Evolutionary conservation across 2,888 invertebrate species (phyloP).

Genomic region (Ernsta delagoae): DNA sequence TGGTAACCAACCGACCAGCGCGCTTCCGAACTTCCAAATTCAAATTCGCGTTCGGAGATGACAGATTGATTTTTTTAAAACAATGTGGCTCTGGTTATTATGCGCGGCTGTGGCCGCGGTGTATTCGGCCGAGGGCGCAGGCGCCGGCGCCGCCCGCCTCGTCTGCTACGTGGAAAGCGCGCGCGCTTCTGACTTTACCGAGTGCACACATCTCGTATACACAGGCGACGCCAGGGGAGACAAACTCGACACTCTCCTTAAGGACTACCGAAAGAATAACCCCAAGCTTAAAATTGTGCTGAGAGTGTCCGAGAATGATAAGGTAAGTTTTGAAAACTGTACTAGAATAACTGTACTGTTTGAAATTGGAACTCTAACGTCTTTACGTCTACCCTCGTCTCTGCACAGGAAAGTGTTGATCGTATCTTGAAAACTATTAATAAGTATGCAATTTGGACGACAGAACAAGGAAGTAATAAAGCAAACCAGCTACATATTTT

Average conservation of each 20-base stretch:
- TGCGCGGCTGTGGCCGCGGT: constrained; percentile 63
- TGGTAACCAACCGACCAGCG: constrained; percentile 69
- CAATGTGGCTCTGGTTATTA: constrained; percentile 73
- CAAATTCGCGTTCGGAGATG: constrained; percentile 59
- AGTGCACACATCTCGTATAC: constrained; percentile 83
- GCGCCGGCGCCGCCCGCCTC: constrained; percentile 77
- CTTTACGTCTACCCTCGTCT: not conserved
- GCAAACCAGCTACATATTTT: not conserved
- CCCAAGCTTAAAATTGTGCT: constrained; percentile 83
- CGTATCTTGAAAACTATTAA: not conserved
- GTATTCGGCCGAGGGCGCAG: constrained; percentile 61
- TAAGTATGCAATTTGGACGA: not conserved
- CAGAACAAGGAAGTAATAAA: constrained; percentile 17
- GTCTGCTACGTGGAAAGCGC: constrained; percentile 75
- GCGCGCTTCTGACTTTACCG: constrained; percentile 62
- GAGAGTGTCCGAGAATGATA: constrained; percentile 82
- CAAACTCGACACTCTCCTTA: constrained; percentile 70
- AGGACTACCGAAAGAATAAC: constrained; percentile 77
- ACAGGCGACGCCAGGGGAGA: constrained; percentile 74
- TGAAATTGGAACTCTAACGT: too few species aligned
- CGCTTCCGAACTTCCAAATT: constrained; percentile 61
- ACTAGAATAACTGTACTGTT: not conserved
- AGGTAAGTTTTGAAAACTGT: constrained; percentile 71
- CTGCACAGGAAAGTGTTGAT: not conserved
- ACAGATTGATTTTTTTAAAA: constrained; percentile 60